Conservation (phyloP, 2,888 invertebrate species). For the Hirtodrosophila cameraria region DNA sequence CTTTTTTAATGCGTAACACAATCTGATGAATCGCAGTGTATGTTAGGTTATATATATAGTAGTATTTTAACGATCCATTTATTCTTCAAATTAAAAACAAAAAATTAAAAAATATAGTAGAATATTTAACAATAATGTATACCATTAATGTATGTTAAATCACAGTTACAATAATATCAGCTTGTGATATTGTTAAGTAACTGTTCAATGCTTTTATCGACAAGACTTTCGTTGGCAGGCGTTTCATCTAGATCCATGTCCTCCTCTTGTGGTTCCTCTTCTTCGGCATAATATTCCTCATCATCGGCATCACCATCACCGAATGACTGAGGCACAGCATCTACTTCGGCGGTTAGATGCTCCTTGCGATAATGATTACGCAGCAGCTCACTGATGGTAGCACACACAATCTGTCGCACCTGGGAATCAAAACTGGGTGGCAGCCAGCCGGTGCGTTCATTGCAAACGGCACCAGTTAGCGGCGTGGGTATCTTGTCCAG, state of each 20-base stretch:
- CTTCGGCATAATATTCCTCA: conserved; percentile 56
- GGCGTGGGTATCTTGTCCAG: conserved; percentile 88
- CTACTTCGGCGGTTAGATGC: conserved; percentile 77
- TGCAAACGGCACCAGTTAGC: conserved; percentile 86
- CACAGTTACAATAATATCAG: conserved; percentile 31
- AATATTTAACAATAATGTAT: too few relatives aligned
- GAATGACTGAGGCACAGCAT: conserved; percentile 69
- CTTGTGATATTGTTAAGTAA: conserved; percentile 64
- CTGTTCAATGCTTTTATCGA: conserved; percentile 63
- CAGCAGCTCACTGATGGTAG: conserved; percentile 86
- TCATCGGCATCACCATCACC: conserved; percentile 56
- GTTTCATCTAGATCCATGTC: conserved; percentile 64
- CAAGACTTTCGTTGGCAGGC: conserved; percentile 31
- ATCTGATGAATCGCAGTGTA: too few relatives aligned
- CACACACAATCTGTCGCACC: conserved; percentile 90
- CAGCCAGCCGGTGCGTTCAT: conserved; percentile 91
- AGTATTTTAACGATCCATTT: too few relatives aligned
- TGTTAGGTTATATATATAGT: too few relatives aligned
- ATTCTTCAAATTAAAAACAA: too few relatives aligned
- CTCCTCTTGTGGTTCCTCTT: conserved; percentile 67
- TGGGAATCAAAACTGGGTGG: conserved; percentile 88
- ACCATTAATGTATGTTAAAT: not conserved
- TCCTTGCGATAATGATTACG: conserved; percentile 80
- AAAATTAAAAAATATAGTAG: too few relatives aligned
- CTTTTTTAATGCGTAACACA: too few relatives aligned